These are phyloP conservation scores for Carettochelys insculpta DNA, from an alignment of 2,113 vertebrate genomes.

Conservation along the genomic window DNA sequence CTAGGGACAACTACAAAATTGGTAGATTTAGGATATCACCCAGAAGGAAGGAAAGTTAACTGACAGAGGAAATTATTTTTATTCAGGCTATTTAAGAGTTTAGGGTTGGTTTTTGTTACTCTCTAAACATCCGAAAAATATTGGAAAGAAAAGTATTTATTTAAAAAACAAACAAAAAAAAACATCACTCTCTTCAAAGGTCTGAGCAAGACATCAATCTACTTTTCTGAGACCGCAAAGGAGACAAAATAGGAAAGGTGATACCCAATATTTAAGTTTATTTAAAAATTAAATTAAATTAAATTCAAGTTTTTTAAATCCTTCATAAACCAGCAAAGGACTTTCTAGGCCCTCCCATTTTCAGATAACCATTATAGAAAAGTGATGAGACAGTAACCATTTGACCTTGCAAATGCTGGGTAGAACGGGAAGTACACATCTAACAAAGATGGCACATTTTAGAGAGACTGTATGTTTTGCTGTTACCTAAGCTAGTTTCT, in stretches of 20 bases:
- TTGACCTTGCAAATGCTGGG: background rate
- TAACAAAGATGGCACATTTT: background rate
- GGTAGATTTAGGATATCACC: background rate
- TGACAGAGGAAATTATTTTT: background rate
- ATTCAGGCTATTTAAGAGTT: background rate
- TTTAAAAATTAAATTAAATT: conserved; percentile 35
- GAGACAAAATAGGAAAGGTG: conserved; percentile 12
- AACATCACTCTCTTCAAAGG: background rate
- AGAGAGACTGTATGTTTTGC: background rate
- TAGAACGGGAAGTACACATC: background rate
- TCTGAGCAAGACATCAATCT: background rate
- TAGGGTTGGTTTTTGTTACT: background rate
- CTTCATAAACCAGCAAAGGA: background rate
- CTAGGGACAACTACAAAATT: background rate
- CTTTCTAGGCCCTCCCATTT: background rate
- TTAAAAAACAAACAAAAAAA: background rate
- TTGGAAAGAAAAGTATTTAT: background rate
- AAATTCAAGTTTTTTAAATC: conserved; percentile 25
- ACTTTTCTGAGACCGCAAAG: background rate
- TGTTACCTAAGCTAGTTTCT: conserved; percentile 66
- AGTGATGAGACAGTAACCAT: conserved; percentile 2
- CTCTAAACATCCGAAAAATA: background rate
- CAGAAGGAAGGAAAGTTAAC: background rate
- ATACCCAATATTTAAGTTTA: conserved; percentile 23
- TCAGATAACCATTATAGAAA: background rate